Base-by-base conservation (phyloP, 2,113 vertebrate species). In the Heteronetta atricapilla region DNA sequence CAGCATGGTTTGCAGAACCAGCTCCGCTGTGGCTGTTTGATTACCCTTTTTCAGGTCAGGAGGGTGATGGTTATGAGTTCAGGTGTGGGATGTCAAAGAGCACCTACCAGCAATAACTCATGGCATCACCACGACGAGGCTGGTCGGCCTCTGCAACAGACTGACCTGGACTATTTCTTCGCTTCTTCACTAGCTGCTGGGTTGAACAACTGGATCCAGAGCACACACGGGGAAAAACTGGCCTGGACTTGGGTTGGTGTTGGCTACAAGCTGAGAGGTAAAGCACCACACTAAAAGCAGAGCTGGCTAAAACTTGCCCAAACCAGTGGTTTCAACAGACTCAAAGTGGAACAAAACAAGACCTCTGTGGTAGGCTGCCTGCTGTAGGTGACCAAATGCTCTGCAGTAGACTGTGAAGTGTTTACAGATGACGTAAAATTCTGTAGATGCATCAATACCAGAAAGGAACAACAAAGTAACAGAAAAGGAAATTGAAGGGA, bases 301-400 rank as follows among this genome's bases (percentile, higher is more conserved):
- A 36, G 72, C 11, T 4, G 34, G 20, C 38, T 55, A 4, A 3
- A n/a, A 7, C 1, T 1, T 1, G 1, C 31, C 8, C n/a, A 56
- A 62, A 58, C 14, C 18, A 14, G 7, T 0, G 8, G 55, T 4
- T 44, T 36, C 19, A n/a, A 31, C 4, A 18, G 6, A 20, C 8
- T 58, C 26, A 52, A 53, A 28, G 33, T 40, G 29, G 14, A 8
- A 38, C 10, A 38, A 38, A 74, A 68, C 4, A 3, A 40, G 19
- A 19, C 20, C 52, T 52, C 19, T 3, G 4, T 3, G 10, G 55
- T 19, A 28, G 18, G 11, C 22, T 63, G 14, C 17, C 62, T 16
- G 10, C 34, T 16, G 10, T 16, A 78, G 60, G 48, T 26, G 53
- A 82, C 31, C 17, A 50, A 63, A 31, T 2, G 8, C 36, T 52